Conservation (phyloP, 2,797 vertebrate species). For the Sarcoramphus papa region DNA sequence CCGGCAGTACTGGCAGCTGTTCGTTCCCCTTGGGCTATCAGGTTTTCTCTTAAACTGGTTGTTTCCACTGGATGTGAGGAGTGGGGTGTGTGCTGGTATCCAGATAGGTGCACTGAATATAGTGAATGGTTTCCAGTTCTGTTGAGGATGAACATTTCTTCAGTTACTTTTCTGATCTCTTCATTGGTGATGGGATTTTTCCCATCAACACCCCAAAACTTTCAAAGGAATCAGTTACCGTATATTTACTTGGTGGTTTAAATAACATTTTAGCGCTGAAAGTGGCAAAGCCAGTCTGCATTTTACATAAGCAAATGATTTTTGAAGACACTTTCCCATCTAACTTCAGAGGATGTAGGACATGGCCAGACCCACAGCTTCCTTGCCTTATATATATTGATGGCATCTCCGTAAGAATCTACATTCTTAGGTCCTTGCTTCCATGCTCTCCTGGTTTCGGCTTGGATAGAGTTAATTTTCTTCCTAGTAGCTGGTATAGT, state of each 20-base stretch:
- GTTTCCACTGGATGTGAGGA: not conserved
- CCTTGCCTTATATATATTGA: not conserved
- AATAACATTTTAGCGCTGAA: not conserved
- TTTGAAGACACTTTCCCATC: not conserved
- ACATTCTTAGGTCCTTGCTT: not conserved
- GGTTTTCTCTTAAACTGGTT: not conserved
- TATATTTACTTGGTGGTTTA: not conserved
- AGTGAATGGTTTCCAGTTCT: not conserved
- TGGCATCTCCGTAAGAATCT: not conserved
- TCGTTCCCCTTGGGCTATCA: not conserved
- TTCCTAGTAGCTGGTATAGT: too few relatives aligned
- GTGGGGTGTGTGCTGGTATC: not conserved
- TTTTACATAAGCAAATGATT: not conserved
- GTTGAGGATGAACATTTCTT: not conserved
- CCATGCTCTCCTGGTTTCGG: not conserved
- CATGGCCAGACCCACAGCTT: not conserved
- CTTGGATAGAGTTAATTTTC: too few relatives aligned
- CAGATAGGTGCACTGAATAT: not conserved
- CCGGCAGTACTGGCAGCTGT: not conserved
- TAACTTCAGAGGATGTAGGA: not conserved
- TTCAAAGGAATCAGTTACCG: not conserved
- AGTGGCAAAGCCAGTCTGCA: not conserved
- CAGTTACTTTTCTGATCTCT: not conserved
- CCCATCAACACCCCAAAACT: not conserved
- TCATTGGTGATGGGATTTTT: not conserved